Base-by-base conservation (phyloP, 2,888 invertebrate species). In the Cataglyphis altisquamis region DNA sequence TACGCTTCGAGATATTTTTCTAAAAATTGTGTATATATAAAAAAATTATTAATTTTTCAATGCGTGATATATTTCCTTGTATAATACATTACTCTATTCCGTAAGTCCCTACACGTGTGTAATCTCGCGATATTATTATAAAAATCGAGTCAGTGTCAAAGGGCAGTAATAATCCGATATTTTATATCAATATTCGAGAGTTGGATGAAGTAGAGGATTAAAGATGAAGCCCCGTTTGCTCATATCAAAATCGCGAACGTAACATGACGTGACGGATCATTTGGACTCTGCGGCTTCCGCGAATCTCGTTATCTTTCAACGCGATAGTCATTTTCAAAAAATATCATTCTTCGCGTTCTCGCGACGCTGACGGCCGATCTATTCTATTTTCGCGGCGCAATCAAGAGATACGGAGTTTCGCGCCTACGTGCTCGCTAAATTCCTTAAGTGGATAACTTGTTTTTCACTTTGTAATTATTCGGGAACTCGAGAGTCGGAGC, bases 391-490 rank as follows among this genome's bases (percentile, higher is more conserved):
- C 21, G 18, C 68, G 21, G 15, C 32, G 39, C 21, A 12, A 18
- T 8, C 3, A 41, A n/a, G 15, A 29, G 36, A 12, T 21, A 36
- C 32, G 39, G 57, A 57, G 36, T 78, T 25, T 18, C 45, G 70
- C 68, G 70, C 70, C 41, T 45, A 67, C 68, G 29, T 57, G 57
- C 32, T 57, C 21, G 48, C 12, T 45, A 57, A 21, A 1, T 29
- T 80, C 32, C 45, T 60, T 45, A 82, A 15, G 80, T 63, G 72
- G 41, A 25, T 57, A 57, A 80, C 72, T 64, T 66, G 80, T 84
- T 77, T 88, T 82, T 86, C 75, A 25, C 64, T 25, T 25, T 52
- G 45, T 48, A 84, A 83, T 88, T 70, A 75, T 25, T 64, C 25
- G 82, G 70, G 77, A 88, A 88, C 80, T 75, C 67, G 55, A 52